Evolutionary conservation across 2,113 vertebrate species (phyloP), one percentile per base, ranked within the genome.

Genomic region (Cairina moschata): DNA sequence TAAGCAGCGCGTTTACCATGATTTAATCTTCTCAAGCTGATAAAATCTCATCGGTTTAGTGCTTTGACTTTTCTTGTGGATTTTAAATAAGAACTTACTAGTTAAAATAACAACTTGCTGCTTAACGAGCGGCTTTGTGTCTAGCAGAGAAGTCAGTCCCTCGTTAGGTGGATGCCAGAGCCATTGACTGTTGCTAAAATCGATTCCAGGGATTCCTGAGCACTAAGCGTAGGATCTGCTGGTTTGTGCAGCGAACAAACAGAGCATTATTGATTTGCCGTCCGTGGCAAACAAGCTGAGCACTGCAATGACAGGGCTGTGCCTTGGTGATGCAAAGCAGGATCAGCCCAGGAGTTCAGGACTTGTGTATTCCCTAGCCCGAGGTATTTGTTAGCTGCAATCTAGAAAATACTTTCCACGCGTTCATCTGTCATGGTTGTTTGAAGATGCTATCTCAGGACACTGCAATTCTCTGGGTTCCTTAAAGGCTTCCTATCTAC

Each of bases 391-490:
- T 63, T 55, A 65, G 38, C 48, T 87, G 62, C 56, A 79, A 29
- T n/a, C 9, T 9, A 5, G 77, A 68, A 83, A 84, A 60, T 72
- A 4, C 13, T 87, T 91, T 32, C 69, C 38, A 3, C 60, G 1
- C 0, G 1, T 46, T 13, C 18, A 38, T 73, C 13, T 80, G 56
- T 71, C 40, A 2, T 9, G 31, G 42, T 29, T 38, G 74, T 8
- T 89, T 60, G 74, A 74, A 71, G 68, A 73, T 54, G 1, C 54
- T 66, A 5, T 60, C 50, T 80, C 72, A 80, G 80, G 73, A 56
- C 76, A 32, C 3, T 26, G 29, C 8, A 13, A 12, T 79, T 58
- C 0, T 0, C 52, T 6, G 15, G 25, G 63, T 83, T 86, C 84
- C 68, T 92, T 75, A 46, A 46, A 90, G 90, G 28, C 22, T 60